Evolutionary conservation across 2,113 vertebrate genomes (phyloP).

Genomic region (Phoxinus phoxinus): DNA sequence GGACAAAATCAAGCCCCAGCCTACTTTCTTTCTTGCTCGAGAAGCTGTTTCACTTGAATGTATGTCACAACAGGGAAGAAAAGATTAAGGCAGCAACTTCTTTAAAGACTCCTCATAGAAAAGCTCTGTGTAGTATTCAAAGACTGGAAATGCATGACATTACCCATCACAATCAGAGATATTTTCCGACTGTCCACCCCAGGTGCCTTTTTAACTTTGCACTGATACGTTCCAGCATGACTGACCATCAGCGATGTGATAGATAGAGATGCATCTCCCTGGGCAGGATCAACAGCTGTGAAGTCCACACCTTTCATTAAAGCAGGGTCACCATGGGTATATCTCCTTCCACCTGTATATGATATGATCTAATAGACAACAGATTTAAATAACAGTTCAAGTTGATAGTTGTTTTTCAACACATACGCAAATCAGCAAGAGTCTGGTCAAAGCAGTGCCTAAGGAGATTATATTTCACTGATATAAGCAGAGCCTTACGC

Average conservation of each 20-base stretch:
- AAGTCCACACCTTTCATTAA: constrained; percentile 80
- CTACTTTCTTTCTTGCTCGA: too few relatives aligned
- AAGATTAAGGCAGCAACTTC: too few relatives aligned
- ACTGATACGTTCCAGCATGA: constrained; percentile 87
- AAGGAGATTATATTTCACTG: neutral
- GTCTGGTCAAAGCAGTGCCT: neutral
- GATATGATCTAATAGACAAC: constrained; percentile 75
- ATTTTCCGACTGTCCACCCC: constrained; percentile 82
- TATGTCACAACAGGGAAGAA: too few relatives aligned
- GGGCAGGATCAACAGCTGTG: constrained; percentile 77
- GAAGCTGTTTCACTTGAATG: too few relatives aligned
- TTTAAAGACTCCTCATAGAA: neutral
- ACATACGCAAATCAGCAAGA: neutral
- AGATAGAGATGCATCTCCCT: constrained; percentile 85
- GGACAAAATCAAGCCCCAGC: too few relatives aligned
- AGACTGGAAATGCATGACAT: constrained; percentile 24
- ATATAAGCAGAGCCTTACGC: constrained; percentile 40
- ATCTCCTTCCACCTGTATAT: constrained; percentile 78
- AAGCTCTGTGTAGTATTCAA: neutral
- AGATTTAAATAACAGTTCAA: neutral
- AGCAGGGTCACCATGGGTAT: constrained; percentile 69
- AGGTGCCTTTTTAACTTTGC: constrained; percentile 89
- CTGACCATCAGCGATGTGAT: constrained; percentile 74
- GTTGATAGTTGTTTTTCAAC: neutral
- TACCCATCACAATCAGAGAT: constrained; percentile 85